Base-by-base conservation (phyloP, 1,140 invertebrate species). In the Chironomus tepperi region DNA sequence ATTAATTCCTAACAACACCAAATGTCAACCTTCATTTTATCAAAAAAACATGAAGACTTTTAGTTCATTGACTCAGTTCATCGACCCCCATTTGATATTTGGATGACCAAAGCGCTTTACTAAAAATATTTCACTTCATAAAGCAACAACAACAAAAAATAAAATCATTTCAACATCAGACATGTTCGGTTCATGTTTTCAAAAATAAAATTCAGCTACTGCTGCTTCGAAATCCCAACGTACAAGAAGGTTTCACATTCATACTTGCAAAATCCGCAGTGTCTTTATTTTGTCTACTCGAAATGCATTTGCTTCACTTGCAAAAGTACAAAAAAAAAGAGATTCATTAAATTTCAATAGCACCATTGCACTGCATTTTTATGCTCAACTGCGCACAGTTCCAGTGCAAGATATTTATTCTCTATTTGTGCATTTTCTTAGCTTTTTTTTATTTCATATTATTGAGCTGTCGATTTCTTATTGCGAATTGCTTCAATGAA, bases 401-500 rank as follows among this genome's bases (percentile, higher is more conserved):
- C 47, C 47, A 57, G n/a, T 57, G 47, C 47, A 57, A 34, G 24
- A 34, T 2, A 34, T 34, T 34, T 34, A 34, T 57, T 57, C 12
- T 57, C 15, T 47, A 47, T 47, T 57, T 57, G 24, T 57, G 5
- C n/a, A 57, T 57, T 57, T 57, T n/a, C 47, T 15, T 5, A 5
- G 10, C 8, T 57, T 12, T 57, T 12, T 57, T n/a, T n/a, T n/a
- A n/a, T n/a, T 57, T 12, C n/a, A n/a, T 57, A 9, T 70, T 70
- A 70, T 70, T 70, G 65, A 70, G 19, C 65, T 70, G 65, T 70
- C 65, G 65, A 70, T 57, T 57, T 15, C 12, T n/a, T 57, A 57
- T 57, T 57, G 8, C n/a, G 47, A 57, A 57, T 70, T 70, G 65
- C 65, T 70, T 70, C 65, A 70, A 70, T 70, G 65, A 70, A 70